These are phyloP conservation scores for Lucilia sericata DNA, from an alignment of 1,140 invertebrate species.

Conservation along the genomic window DNA sequence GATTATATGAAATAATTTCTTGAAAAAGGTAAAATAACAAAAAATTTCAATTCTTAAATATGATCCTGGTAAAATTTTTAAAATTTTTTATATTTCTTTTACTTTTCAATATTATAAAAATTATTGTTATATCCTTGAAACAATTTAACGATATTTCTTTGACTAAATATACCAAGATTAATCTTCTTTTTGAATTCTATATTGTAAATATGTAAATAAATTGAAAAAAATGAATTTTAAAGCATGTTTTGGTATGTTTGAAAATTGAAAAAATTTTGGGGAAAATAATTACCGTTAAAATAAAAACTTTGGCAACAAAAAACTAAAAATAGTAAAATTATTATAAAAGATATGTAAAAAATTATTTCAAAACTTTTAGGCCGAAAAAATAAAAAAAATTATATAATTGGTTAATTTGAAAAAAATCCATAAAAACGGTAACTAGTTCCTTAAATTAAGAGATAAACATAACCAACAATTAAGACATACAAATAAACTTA, in stretches of 20 bases:
- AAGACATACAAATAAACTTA: neutral
- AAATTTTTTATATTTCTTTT: too few relatives aligned
- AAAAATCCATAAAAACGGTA: constrained; percentile 47
- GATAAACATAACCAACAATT: constrained; percentile 19
- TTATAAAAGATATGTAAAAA: constrained; percentile 20
- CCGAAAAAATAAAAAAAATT: constrained; percentile 32
- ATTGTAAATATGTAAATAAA: constrained; percentile 32
- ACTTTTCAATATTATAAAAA: too few relatives aligned
- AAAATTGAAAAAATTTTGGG: constrained; percentile 3
- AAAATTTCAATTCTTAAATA: too few relatives aligned
- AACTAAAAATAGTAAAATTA: neutral
- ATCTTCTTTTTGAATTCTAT: neutral
- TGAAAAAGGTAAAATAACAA: too few relatives aligned
- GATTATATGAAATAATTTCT: too few relatives aligned
- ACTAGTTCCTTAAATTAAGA: constrained; percentile 50
- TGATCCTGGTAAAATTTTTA: too few relatives aligned
- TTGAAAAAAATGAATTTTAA: neutral
- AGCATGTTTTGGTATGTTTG: neutral
- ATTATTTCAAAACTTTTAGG: constrained; percentile 38
- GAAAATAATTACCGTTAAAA: constrained; percentile 42
- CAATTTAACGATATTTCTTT: too few relatives aligned
- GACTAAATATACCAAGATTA: too few relatives aligned
- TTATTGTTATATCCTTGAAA: too few relatives aligned
- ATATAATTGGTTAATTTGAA: constrained; percentile 40
- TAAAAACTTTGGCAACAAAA: neutral